Base-by-base conservation (phyloP, 1,140 invertebrate species). In the Orius insidiosus region DNA sequence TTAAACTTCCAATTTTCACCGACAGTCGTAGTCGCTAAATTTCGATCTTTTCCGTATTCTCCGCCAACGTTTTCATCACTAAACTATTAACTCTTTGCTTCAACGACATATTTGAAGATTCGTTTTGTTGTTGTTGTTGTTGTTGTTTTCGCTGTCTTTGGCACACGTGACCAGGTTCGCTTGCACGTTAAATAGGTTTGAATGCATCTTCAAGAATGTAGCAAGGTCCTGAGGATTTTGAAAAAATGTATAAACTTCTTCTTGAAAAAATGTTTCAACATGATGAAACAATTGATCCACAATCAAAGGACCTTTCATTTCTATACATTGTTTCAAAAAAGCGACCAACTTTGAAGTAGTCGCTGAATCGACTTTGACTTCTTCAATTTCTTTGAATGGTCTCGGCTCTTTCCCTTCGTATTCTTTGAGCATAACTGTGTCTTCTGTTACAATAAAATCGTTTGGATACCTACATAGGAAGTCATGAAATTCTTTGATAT, bases 401-500 rank as follows among this genome's bases (percentile, higher is more conserved):
- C 74, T 60, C 32, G 61, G 57, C 56, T 64, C 66, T 60, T 64
- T 67, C 5, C 65, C 70, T 53, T 71, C 69, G 45, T 71, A 76
- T 52, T 77, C 68, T 48, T 75, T 74, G 32, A 85, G 60, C 34
- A 80, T 68, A 8, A 85, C 78, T 59, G 82, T 82, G 58, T 93
- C 88, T 44, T 92, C 88, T n/a, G 75, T 72, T 5, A 94, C 80
- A 45, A 80, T 74, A 63, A 95, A 96, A 37, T 79, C 78, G 47
- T 92, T 83, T 0, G 84, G 74, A 63, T 87, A 85, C 57, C 81
- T 80, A 31, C 72, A 55, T 1, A 96, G 68, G 61, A 96, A 96
- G 46, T 94, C 88, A 52, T 78, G 78, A 59, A 96, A 96, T 63
- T 95, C 89, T 60, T 82, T 86, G 52, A 90, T 83, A 58, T 93